Evolutionary conservation across 2,888 invertebrate genomes (phyloP).

Genomic region (Tolmerus cingulatus): DNA sequence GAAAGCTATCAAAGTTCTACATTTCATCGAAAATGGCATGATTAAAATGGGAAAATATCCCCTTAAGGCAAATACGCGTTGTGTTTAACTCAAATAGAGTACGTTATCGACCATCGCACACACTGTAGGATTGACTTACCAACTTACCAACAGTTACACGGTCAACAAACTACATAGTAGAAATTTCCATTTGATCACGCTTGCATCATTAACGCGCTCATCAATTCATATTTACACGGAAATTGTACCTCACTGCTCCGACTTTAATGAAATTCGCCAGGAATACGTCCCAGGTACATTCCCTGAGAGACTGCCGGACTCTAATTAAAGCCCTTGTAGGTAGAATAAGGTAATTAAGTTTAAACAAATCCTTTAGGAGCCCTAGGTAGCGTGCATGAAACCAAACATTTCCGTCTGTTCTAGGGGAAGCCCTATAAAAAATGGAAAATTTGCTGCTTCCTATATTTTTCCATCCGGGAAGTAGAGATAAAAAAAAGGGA

Average conservation of each 20-base stretch:
- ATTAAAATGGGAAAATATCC: no score
- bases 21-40: no score
- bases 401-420: slow-evolving; percentile 18
- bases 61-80: no score
- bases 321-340: not conserved
- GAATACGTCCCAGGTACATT: not conserved
- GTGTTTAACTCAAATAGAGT: no score
- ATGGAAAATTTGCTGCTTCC: not conserved
- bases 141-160: no score
- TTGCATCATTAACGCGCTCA: not conserved
- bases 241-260: not conserved
- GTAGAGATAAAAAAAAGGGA: not conserved
- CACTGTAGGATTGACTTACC: no score
- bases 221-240: not conserved
- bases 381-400: not conserved
- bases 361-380: slow-evolving; percentile 28
- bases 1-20: no score
- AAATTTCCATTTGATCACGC: not conserved
- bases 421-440: slow-evolving; percentile 3
- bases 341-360: slow-evolving; percentile 22
- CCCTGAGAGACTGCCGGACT: not conserved
- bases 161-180: not conserved
- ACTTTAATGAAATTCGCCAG: not conserved
- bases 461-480: slow-evolving; percentile 18
- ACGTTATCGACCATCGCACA: not conserved